phyloP scores from a whole-genome alignment of 2,797 vertebrate genomes.

The Anomalospiza imberbis region DNA sequence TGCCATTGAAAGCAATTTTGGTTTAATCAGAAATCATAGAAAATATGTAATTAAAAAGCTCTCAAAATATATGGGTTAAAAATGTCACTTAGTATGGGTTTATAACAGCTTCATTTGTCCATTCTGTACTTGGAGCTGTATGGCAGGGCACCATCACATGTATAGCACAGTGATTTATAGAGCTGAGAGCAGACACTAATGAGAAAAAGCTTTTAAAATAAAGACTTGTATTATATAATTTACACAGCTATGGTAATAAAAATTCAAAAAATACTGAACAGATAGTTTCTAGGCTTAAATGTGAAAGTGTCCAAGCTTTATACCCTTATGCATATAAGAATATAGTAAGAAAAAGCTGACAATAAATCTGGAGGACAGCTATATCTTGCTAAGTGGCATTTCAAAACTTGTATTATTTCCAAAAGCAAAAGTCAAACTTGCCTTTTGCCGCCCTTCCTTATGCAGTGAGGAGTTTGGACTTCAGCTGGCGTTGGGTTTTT shows the following conservation, averaged over 20 bases:
- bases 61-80: slow-evolving; percentile 14
- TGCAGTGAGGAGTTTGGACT: neutral
- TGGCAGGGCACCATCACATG: neutral
- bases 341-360: neutral
- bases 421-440: neutral
- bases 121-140: neutral
- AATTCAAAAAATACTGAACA: neutral
- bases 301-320: neutral
- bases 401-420: neutral
- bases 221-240: slow-evolving; percentile 10
- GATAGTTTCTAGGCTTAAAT: neutral
- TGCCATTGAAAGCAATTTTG: neutral
- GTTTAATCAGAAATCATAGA: slow-evolving; percentile 8
- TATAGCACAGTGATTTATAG: slow-evolving; percentile 7
- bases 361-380: neutral
- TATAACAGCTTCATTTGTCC: slow-evolving; percentile 34
- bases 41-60: slow-evolving; percentile 29
- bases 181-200: slow-evolving; percentile 5
- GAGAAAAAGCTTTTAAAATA: slow-evolving; percentile 55
- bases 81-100: neutral
- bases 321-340: neutral
- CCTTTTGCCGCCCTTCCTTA: neutral
- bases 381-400: neutral
- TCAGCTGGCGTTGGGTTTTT: neutral
- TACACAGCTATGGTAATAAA: neutral